These are phyloP conservation scores for Melipona bicolor DNA, from an alignment of 2,888 invertebrate species.

Conservation along the genomic window DNA sequence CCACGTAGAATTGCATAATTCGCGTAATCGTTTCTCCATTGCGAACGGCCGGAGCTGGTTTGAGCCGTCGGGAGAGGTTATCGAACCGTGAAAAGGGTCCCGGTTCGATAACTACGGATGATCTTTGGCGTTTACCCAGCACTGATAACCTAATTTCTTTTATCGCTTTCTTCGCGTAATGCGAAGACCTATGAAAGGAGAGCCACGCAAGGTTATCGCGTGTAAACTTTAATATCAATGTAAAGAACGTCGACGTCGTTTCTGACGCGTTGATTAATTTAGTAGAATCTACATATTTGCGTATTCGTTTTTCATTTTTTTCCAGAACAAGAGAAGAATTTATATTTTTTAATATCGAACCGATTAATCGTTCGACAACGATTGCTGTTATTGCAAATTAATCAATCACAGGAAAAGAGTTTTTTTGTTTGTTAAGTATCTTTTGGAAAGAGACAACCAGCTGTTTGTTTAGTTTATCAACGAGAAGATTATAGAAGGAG, in stretches of 20 bases:
- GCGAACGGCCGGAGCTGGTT: background rate
- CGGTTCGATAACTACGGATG: background rate
- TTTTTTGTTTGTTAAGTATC: background rate
- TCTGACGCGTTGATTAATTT: background rate
- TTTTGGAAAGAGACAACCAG: background rate
- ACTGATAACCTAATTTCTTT: constrained; percentile 22
- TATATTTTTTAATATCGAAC: background rate
- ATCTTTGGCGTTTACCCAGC: constrained; percentile 4
- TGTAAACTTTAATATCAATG: background rate
- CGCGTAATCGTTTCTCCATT: background rate
- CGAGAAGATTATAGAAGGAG: background rate
- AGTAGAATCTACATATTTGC: background rate
- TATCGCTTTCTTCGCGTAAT: background rate
- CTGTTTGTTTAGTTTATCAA: background rate
- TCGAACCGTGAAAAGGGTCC: constrained; percentile 5
- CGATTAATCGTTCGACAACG: background rate
- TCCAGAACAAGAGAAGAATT: background rate
- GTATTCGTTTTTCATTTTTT: background rate
- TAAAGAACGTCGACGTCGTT: background rate
- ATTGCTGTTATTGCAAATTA: background rate
- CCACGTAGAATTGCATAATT: background rate
- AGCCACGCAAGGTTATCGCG: background rate
- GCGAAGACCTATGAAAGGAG: background rate
- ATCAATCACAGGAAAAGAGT: background rate
- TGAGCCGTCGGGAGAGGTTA: background rate